phyloP scores from a whole-genome alignment of 2,797 vertebrate genomes.

The Myotis planiceps region DNA sequence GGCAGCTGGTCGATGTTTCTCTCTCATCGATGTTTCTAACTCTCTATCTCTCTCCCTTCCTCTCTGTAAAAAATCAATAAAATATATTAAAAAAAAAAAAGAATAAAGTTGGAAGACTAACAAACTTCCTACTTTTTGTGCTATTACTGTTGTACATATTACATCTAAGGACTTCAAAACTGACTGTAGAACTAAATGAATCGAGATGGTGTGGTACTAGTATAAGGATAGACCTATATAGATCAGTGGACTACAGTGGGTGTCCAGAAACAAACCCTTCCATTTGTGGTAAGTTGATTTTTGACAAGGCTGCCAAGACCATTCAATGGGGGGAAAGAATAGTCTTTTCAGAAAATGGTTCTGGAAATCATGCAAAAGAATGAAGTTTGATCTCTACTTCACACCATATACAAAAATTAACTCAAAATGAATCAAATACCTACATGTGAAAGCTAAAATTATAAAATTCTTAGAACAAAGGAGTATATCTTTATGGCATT shows the following conservation, averaged over 20 bases:
- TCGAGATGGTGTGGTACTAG: not conserved
- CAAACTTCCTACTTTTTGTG: too few species aligned
- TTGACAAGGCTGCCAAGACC: not conserved
- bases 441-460: not conserved
- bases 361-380: not conserved
- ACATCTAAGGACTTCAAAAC: not conserved
- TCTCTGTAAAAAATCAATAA: too few species aligned
- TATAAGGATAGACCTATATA: not conserved
- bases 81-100: too few species aligned
- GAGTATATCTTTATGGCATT: not conserved
- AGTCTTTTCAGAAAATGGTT: not conserved
- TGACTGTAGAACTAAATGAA: not conserved
- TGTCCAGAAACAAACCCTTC: not conserved
- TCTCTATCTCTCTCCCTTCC: too few species aligned
- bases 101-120: not conserved
- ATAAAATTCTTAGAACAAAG: not conserved
- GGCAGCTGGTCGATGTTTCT: too few species aligned
- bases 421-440: not conserved
- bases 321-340: not conserved
- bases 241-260: not conserved
- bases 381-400: not conserved
- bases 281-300: not conserved
- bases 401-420: not conserved
- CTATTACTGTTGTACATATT: too few species aligned
- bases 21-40: too few species aligned